Base-by-base conservation (phyloP, 2,113 vertebrate species). In the Dipodomys stephensi region DNA sequence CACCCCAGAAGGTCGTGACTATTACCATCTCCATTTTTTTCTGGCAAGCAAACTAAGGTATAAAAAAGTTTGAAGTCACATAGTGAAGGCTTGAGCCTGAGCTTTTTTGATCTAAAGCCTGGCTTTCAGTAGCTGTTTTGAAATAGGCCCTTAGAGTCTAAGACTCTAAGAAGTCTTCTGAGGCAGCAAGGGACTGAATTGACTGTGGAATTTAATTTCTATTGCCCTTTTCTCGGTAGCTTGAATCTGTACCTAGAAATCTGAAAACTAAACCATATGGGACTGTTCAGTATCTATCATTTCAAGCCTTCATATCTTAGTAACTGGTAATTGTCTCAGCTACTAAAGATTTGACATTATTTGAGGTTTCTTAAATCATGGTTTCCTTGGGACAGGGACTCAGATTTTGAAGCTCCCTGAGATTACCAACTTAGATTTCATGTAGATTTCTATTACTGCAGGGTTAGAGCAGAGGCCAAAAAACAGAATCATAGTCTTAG, bases 21-120 rank as follows among this genome's bases (percentile, higher is more conserved):
- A 57, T 60, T 82, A 71, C 76, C 67, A 89, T 77, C 64, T 80
- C 68, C 53, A 57, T 15, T 16, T 46, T 94, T 95, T 89, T 78
- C 49, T 80, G 53, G 39, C 6, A 83, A 93, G 71, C 83, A 76
- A 79, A 76, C 46, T 62, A 71, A 92, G 12, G 35, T 49, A 27
- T 87, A 4, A 94, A 28, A 80, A 64, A 16, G 60, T 73, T 92
- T 88, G n/a, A 10, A 74, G 35, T 71, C 65, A 82, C 19, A 2
- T 30, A 57, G 77, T 72, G 69, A 81, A 92, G 32, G 49, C 25
- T 20, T 71, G 15, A 78, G 62, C 80, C 35, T 53, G 3, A 11
- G 32, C 69, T 85, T 96, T 23, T 86, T 62, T 88, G 46, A 87
- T 62, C 72, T 49, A 57, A 91, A 73, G 19, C 28, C 35, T 86